Base-by-base conservation (phyloP, 92 coral and sea anemone genomes). In the Palythoa grandiflora region DNA sequence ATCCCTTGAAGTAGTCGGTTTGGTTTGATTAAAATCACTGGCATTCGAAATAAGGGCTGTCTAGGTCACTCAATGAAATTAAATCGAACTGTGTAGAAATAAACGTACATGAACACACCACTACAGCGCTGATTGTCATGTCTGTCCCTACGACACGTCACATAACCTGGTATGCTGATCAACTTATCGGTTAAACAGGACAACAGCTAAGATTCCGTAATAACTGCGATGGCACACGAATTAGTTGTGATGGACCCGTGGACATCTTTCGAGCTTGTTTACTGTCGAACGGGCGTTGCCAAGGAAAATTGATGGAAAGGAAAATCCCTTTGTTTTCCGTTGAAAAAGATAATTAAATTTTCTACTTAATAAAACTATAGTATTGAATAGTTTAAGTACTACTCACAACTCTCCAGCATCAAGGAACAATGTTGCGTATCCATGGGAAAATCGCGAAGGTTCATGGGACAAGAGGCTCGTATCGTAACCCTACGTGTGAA, bases 351-450 rank as follows among this genome's bases (percentile, higher is more conserved):
- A 28, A 28, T 28, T 28, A 28, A 28, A 28, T 28, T 28, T 28
- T 28, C 28, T 28, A 28, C 28, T 28, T 28, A 28, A 28, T 28
- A 28, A 28, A 44, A 2, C 9, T 19, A n/a, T 3, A 17, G 1
- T 63, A 28, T 52, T 77, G 19, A 10, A 1, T 5, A 47, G n/a
- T 10, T 5, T 0, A 6, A 14, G 37, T 48, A 28, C 7, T 38
- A 94, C 98, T 96, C 87, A 96, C 98, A 96, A 83, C 98, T 96
- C 83, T 95, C 96, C 57, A 96, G 65, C 57, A 90, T 83, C 20
- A 96, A 90, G 21, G 98, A 98, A 52, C 98, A 96, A 15, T 47
- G 85, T 66, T 96, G 98, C 1, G 84, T 95, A 76, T 96, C 98
- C 94, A 96, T 95, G 10, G 98, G 98, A 75, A 93, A 96, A 40